These are phyloP conservation scores for Lasioglossum villosulum DNA, from an alignment of 2,888 invertebrate species.

Conservation along the genomic window DNA sequence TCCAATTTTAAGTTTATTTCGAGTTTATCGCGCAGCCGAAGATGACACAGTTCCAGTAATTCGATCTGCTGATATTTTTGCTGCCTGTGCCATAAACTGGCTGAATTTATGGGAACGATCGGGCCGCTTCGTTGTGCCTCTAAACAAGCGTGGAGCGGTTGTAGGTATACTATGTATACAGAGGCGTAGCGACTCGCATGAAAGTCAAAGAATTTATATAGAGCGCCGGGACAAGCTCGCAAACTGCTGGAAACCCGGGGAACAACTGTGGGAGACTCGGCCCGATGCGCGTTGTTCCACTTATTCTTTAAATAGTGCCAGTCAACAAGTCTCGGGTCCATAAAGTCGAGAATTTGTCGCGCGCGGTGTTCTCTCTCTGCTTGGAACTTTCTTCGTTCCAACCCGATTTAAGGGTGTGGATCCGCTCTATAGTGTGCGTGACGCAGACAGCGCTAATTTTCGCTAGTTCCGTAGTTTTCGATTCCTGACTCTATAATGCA, in stretches of 20 bases:
- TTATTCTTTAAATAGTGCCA: slow-evolving; percentile 62
- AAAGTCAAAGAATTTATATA: slow-evolving; percentile 43
- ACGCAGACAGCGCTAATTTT: too few species aligned
- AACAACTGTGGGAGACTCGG: slow-evolving; percentile 11
- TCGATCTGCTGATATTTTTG: slow-evolving; percentile 15
- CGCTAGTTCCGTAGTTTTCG: too few species aligned
- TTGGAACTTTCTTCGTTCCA: slow-evolving; percentile 43
- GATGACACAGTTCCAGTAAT: slow-evolving; percentile 18
- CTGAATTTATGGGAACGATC: slow-evolving; percentile 7
- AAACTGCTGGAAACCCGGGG: slow-evolving; percentile 25
- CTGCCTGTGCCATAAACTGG: slow-evolving; percentile 7
- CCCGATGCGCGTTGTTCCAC: slow-evolving; percentile 46
- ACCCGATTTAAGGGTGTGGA: slow-evolving; percentile 42
- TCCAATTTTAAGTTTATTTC: slow-evolving; percentile 8
- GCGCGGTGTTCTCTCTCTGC: slow-evolving; percentile 1
- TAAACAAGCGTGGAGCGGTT: neutral
- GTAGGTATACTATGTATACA: neutral
- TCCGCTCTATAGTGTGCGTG: too few species aligned
- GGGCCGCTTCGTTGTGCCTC: neutral
- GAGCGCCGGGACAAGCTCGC: slow-evolving; percentile 15
- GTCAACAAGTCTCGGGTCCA: slow-evolving; percentile 49
- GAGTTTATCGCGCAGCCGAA: neutral
- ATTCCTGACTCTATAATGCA: too few species aligned
- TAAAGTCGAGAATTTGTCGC: slow-evolving; percentile 49
- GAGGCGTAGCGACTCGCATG: neutral